Evolutionary conservation across 2,113 vertebrate genomes (phyloP).

Genomic region (Gymnobelideus leadbeateri): DNA sequence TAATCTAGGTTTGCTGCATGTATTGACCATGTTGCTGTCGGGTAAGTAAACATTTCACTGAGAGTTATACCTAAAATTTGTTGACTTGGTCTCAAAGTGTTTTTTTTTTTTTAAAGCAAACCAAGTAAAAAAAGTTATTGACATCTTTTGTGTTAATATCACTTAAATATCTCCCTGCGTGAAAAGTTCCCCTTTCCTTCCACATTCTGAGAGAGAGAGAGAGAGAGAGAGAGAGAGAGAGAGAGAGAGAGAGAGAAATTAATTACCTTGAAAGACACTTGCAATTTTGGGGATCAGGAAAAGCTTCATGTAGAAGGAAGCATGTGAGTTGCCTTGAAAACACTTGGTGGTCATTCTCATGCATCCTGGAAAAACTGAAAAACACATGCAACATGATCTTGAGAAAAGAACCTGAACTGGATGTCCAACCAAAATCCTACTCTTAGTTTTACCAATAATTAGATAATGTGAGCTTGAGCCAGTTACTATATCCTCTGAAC

Average conservation of each 20-base stretch:
- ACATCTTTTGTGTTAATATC: neutral
- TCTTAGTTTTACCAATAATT: neutral
- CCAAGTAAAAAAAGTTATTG: neutral
- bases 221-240: neutral
- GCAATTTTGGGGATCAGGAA: neutral
- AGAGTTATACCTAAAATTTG: neutral
- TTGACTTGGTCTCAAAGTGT: neutral
- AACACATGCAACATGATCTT: neutral
- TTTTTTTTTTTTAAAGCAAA: neutral
- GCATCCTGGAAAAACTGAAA: neutral
- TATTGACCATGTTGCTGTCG: neutral
- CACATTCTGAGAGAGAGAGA: neutral
- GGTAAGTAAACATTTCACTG: neutral
- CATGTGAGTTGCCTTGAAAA: neutral
- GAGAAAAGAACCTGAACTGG: slow-evolving; percentile 14
- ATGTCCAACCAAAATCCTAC: neutral
- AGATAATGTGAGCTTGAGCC: neutral
- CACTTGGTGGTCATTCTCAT: neutral
- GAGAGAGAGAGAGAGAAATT: neutral
- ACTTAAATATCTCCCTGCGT: neutral
- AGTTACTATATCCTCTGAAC: neutral
- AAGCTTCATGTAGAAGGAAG: neutral
- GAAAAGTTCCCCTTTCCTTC: neutral
- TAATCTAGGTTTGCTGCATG: neutral
- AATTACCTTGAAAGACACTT: neutral